A percentile compares a stretch with the other conserved stretches of the same genome.
These are phyloP conservation scores for Zophobas atratus DNA, from an alignment of 1,140 invertebrate genomes.

Conservation along the genomic window DNA sequence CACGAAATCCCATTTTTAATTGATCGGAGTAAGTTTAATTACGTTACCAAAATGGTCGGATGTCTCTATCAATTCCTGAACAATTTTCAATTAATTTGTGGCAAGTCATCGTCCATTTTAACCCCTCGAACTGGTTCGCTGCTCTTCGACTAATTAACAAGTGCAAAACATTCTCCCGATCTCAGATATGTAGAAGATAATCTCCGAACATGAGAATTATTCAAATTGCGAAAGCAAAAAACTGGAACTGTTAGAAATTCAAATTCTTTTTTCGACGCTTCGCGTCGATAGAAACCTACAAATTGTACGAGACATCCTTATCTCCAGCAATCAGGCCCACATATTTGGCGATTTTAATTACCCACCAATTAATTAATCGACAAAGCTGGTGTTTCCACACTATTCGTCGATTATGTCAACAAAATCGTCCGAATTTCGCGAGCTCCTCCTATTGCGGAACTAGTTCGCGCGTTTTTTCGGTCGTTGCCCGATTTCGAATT, in stretches of 20 bases:
- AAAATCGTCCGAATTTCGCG: background rate
- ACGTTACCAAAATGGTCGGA: background rate
- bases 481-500: conserved; percentile 1
- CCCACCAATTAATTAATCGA: background rate
- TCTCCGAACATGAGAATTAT: conserved; percentile 6
- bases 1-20: background rate
- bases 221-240: conserved; percentile 1
- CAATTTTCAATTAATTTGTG: conserved; percentile 5
- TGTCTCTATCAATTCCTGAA: background rate
- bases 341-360: conserved; percentile 1
- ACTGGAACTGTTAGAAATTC: conserved; percentile 17
- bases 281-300: background rate
- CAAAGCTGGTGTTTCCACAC: background rate
- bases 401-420: background rate
- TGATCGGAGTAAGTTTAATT: background rate
- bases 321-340: background rate
- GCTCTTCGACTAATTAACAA: conserved; percentile 9
- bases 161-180: background rate
- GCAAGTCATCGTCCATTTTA: background rate
- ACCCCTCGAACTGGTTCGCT: conserved; percentile 4
- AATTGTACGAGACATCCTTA: background rate
- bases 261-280: background rate
- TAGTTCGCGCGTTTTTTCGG: background rate
- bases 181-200: background rate
- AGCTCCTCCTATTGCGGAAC: background rate